Percentiles rank a stretch among this genome's conserved stretches.
These are phyloP conservation scores for Branchellion lobata DNA, from an alignment of 2,888 invertebrate species.

Conservation along the genomic window DNA sequence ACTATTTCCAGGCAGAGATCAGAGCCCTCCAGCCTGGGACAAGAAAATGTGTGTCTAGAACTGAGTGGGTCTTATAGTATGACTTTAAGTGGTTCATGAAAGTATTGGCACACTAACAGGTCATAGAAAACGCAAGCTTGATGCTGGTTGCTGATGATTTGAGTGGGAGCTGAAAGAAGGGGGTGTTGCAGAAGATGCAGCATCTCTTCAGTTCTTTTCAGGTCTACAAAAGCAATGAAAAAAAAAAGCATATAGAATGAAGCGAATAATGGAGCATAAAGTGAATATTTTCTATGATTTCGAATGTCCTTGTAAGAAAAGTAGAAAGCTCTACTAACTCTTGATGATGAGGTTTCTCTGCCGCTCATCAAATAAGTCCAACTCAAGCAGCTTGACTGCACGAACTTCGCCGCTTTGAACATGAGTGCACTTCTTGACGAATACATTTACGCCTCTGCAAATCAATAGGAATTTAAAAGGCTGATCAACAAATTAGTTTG, in stretches of 20 bases:
- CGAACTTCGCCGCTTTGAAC: neutral
- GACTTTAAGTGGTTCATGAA: neutral
- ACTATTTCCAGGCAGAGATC: slow-evolving; percentile 98
- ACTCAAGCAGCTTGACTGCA: neutral
- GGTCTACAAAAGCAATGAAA: too few relatives aligned
- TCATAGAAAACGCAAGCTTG: neutral
- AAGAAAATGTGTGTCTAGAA: neutral
- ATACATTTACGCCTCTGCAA: neutral
- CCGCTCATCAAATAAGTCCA: neutral
- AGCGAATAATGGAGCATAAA: too few relatives aligned
- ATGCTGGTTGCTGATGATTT: neutral
- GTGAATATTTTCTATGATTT: too few relatives aligned
- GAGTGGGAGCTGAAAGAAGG: neutral
- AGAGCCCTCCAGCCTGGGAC: slow-evolving; percentile 68
- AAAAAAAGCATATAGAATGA: too few relatives aligned
- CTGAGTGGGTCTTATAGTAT: neutral
- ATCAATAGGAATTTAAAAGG: neutral
- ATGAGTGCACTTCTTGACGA: slow-evolving; percentile 5
- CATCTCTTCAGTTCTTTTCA: neutral
- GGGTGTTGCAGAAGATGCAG: neutral
- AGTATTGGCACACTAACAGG: neutral
- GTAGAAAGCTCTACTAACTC: too few relatives aligned
- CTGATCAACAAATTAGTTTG: too few relatives aligned
- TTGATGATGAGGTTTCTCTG: too few relatives aligned
- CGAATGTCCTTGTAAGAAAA: too few relatives aligned